Conservation (phyloP, 2,797 vertebrate species). For the Naso thynnoides region DNA sequence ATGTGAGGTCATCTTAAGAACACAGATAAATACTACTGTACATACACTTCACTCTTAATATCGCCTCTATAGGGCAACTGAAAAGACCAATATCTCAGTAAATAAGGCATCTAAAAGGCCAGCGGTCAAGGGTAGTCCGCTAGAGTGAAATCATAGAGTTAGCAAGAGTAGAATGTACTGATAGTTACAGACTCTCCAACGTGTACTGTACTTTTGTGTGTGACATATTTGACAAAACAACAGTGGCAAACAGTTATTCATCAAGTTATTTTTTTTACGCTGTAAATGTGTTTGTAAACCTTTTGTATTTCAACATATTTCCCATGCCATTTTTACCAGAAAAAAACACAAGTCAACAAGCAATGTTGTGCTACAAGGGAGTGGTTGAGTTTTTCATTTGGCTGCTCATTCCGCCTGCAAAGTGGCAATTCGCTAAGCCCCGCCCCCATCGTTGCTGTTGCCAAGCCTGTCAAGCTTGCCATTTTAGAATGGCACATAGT, state of each 20-base stretch:
- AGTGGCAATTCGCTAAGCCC: background rate
- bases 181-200: conserved; percentile 26
- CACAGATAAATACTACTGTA: conserved; percentile 84
- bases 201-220: conserved; percentile 8
- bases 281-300: background rate
- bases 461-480: conserved; percentile 10
- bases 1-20: conserved; percentile 75
- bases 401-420: background rate
- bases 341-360: conserved; percentile 9
- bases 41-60: conserved; percentile 82
- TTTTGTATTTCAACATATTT: conserved; percentile 6
- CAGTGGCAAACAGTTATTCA: background rate
- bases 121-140: conserved; percentile 77
- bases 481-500: background rate
- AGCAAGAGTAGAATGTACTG: conserved; percentile 77
- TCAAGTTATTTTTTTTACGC: background rate
- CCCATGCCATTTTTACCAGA: background rate
- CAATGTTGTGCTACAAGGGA: background rate
- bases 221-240: conserved; percentile 2
- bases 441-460: no score
- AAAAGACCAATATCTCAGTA: conserved; percentile 81
- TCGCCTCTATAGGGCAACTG: conserved; percentile 73
- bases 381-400: background rate
- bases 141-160: conserved; percentile 78
- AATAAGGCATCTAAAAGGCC: conserved; percentile 89